Evolutionary conservation across 1,140 invertebrate species (phyloP).

Genomic region (Cataglyphis hispanica): DNA sequence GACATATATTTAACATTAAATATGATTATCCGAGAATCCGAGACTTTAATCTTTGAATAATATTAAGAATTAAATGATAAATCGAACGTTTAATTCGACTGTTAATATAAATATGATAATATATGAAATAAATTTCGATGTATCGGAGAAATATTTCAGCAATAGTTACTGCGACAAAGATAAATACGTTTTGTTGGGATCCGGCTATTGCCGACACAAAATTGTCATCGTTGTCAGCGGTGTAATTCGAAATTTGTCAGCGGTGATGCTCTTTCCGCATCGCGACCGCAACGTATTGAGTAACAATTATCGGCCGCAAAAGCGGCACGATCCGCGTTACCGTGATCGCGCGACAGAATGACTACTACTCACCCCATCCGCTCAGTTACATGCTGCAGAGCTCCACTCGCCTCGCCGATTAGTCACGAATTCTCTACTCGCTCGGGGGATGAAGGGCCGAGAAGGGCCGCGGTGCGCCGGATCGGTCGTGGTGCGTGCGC

Average conservation of each 20-base stretch:
- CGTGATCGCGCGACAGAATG: slow-evolving; percentile 14
- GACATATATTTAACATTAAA: slow-evolving; percentile 13
- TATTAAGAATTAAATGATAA: slow-evolving; percentile 22
- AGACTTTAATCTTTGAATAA: slow-evolving; percentile 16
- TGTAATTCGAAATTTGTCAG: slow-evolving; percentile 28
- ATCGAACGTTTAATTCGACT: slow-evolving; percentile 4
- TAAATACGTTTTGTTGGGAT: background rate
- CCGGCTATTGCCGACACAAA: background rate
- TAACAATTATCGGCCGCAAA: slow-evolving; percentile 55
- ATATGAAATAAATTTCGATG: background rate
- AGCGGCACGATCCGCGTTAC: slow-evolving; percentile 10
- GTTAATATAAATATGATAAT: background rate
- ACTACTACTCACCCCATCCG: slow-evolving; percentile 29
- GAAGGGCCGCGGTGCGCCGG: background rate
- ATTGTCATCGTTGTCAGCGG: background rate
- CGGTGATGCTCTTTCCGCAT: slow-evolving; percentile 19
- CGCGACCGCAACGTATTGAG: slow-evolving; percentile 42
- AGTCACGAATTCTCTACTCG: slow-evolving; percentile 25
- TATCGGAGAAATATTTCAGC: background rate
- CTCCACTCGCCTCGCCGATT: slow-evolving; percentile 36
- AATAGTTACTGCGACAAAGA: background rate
- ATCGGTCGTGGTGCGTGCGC: slow-evolving; percentile 33
- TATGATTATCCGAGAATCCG: slow-evolving; percentile 20
- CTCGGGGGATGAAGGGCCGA: slow-evolving; percentile 2
- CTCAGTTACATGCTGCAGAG: slow-evolving; percentile 44